Conservation (phyloP, 2,113 vertebrate genomes). For the Sceloporus undulatus region DNA sequence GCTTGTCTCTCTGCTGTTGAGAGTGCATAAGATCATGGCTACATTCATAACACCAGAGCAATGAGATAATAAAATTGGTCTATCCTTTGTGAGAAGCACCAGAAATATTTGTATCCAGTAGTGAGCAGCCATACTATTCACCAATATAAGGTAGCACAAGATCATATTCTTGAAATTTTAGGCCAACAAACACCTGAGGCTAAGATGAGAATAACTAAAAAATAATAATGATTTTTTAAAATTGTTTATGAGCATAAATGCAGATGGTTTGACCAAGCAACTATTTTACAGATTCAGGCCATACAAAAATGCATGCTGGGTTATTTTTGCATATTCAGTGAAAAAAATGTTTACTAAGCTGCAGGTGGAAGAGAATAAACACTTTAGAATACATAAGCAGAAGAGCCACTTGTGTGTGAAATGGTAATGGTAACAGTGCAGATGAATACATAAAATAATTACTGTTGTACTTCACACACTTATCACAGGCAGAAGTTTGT, state of each 20-base stretch:
- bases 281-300: background rate
- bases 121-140: background rate
- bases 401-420: background rate
- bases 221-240: background rate
- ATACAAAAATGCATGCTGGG: background rate
- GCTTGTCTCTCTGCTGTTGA: background rate
- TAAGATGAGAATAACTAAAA: background rate
- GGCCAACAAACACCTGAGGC: background rate
- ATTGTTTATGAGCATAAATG: background rate
- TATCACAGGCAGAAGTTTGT: background rate
- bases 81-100: background rate
- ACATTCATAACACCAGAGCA: background rate
- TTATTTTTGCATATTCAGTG: background rate
- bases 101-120: background rate
- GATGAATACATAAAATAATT: constrained; percentile 1
- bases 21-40: background rate
- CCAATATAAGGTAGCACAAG: background rate
- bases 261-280: background rate
- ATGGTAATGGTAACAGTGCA: background rate
- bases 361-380: background rate
- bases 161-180: background rate
- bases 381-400: background rate
- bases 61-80: background rate
- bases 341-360: background rate
- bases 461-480: background rate